phyloP scores from a whole-genome alignment of 2,113 vertebrate genomes.

The Crypturellus undulatus region DNA sequence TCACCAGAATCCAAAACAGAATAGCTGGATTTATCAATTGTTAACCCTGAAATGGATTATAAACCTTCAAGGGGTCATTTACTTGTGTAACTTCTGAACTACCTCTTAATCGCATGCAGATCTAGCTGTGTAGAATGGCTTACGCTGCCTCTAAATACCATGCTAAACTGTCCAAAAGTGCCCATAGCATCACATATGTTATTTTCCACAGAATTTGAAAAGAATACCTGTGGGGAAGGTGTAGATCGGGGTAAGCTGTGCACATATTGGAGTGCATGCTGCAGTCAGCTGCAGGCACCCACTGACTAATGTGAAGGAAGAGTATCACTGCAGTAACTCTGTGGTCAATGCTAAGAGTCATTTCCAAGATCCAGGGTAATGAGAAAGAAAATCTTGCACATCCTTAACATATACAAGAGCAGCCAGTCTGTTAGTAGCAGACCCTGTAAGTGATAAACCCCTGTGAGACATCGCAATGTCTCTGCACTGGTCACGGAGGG shows the following conservation, averaged over 20 bases:
- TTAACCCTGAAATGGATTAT: not conserved
- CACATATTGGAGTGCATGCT: not conserved
- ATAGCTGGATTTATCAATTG: not conserved
- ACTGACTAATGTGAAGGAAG: not conserved
- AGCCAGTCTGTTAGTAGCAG: not conserved
- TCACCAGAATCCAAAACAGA: not conserved
- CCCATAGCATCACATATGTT: not conserved
- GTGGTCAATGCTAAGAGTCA: not conserved
- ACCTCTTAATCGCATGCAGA: not conserved
- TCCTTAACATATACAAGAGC: no score
- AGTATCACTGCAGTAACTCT: not conserved
- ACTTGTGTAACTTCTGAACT: not conserved
- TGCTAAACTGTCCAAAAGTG: not conserved
- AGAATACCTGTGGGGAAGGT: not conserved
- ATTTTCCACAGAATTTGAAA: not conserved
- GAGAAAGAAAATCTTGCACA: not conserved
- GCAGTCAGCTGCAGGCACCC: not conserved
- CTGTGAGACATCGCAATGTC: not conserved
- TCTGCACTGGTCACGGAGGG: not conserved
- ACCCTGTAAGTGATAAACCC: not conserved
- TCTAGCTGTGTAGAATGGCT: not conserved
- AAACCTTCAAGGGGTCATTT: not conserved
- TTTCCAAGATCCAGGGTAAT: not conserved
- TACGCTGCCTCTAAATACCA: not conserved
- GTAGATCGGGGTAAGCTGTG: rapidly evolving